Base-by-base conservation (phyloP, 2,888 invertebrate species). In the Lasioglossum morio region DNA sequence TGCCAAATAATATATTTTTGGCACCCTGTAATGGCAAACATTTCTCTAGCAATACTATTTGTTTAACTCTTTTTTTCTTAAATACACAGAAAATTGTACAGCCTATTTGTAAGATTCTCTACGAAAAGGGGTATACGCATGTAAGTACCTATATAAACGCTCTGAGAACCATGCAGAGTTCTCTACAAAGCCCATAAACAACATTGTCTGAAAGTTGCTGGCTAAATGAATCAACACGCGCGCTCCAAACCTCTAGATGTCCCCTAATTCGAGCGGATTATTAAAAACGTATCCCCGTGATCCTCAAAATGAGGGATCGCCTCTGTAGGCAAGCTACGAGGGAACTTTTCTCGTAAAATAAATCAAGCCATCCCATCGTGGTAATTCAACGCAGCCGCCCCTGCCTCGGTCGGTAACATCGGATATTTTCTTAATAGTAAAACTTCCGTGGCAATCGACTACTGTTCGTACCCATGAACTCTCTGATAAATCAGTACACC, bases 391-490 rank as follows among this genome's bases (percentile, higher is more conserved):
- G 82, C 82, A 90, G 87, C 89, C 85, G 85, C 82, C 86, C 79
- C 79, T 80, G 78, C 86, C 78, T 85, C 78, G 63, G 63, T 81
- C 80, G 69, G 88, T 87, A 90, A 91, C 90, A 88, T 91, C 84
- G 84, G 90, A 92, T 92, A 89, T 86, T 91, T 92, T 92, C 92
- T 90, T 91, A 91, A 91, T 89, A 91, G 89, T 88, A 80, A 91
- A 91, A 91, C 90, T 91, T 91, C 82, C 77, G 73, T 75, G 75
- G 60, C 72, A 60, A 76, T 74, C 81, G 81, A 85, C 84, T 86
- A 78, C 85, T 85, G 81, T 91, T 88, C 86, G 86, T 90, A 82
- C 85, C 82, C 76, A 76, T 85, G 89, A 89, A 89, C 82, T 85
- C 81, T 23, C 69, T 86, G 84, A 91, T 89, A 88, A 89, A 90